Evolutionary conservation across 2,113 vertebrate genomes (phyloP), one percentile per base, ranked within the genome.

Genomic region (Aviceda subcristata): DNA sequence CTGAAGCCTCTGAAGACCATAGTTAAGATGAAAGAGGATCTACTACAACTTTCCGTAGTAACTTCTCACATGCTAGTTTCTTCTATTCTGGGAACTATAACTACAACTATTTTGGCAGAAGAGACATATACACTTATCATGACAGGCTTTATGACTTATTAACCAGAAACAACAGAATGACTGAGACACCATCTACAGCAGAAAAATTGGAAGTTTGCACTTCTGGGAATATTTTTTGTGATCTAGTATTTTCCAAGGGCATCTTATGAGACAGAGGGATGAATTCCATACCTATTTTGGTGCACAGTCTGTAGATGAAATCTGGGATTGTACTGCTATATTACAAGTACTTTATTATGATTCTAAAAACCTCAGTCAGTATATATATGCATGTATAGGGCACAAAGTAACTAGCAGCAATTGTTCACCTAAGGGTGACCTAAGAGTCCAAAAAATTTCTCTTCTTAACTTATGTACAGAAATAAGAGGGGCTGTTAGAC

Each of bases 61-160:
- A 67, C 15, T 0, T 80, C n/a, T 83, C 76, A 79, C 6, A 0
- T 41, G 39, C 36, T 86, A 10, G 1, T 34, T 93, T 94, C 77
- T 90, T 57, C 79, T 94, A 5, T 92, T 86, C 76, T 92, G 79
- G 79, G 59, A 88, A 48, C 72, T 83, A 29, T 73, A 93, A 81
- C n/a, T 84, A 68, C 86, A 88, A 50, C 30, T 90, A 50, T 89
- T 95, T 94, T 96, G 82, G 50, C 79, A 91, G 91, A 66, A 88
- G 53, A 96, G 59, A 80, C 41, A 78, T 60, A 57, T 9, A 81
- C n/a, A 64, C 45, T 89, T 91, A 77, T 34, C 75, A 80, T 91
- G 76, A 91, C 94, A 88, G 75, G 29, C 57, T 83, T 93, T 95
- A 86, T 82, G 86, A 81, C 83, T 94, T 96, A 91, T 46, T 94